Evolutionary conservation across 37 sponge, comb jelly and placozoan species (phyloP), one percentile per base, ranked within the genome.

Genomic region (Haliclona indistincta): DNA sequence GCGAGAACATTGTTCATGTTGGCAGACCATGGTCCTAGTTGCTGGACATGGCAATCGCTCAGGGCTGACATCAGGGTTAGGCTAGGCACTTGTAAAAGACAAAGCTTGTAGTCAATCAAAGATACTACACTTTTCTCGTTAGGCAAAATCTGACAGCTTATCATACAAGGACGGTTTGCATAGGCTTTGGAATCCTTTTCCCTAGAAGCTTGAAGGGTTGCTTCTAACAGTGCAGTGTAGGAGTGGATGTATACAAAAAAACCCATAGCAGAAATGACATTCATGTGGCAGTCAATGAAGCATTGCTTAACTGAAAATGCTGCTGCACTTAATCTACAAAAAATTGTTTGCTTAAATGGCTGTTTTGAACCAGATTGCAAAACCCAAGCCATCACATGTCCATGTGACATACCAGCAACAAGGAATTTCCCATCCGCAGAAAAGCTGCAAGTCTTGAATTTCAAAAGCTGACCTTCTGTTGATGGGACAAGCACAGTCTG

Each of bases 391-490:
- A 42, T 36, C 1, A 74, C 1, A 38, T 29, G 37, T 1, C 75
- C 75, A 74, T 74, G 22, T 19, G 43, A 60, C 34, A 30, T 42
- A 6, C 75, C 75, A 32, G 75, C 75, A 5, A 61, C 45, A 38
- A 74, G 39, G 17, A 41, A 33, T 4, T 22, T 4, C 3, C 29
- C 40, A n/a, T 74, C 45, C 25, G 22, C 25, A 4, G 63, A 74
- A 19, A 74, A 74, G 62, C 17, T 5, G 60, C 75, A 58, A 11
- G 15, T 13, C 17, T 0, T 1, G 38, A 58, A 60, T 0, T 30
- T 36, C 2, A 44, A 15, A 29, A 20, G 34, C 0, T 3, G n/a
- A 4, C 29, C 23, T 10, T 41, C 28, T 41, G 5, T 1, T 5
- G 25, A n/a, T 1, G 10, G 28, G 8, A 2, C 15, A 38, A 26